Conservation (phyloP, 2,113 vertebrate species). For the Ictalurus furcatus region DNA sequence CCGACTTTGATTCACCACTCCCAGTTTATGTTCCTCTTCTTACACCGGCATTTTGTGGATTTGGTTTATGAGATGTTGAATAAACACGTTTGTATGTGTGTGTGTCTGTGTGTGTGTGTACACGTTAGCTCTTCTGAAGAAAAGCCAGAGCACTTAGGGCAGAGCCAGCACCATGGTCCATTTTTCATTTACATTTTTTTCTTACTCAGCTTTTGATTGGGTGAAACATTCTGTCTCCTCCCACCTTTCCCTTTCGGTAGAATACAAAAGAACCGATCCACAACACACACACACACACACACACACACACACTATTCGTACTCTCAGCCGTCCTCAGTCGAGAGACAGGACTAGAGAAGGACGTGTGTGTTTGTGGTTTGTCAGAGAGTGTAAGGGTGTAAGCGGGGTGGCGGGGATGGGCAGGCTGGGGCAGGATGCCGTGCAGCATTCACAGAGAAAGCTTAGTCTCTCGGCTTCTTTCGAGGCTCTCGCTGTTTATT, state of each 20-base stretch:
- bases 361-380: background rate
- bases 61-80: background rate
- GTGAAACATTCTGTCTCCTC: background rate
- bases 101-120: background rate
- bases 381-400: conserved; percentile 39
- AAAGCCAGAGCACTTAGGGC: background rate
- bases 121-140: background rate
- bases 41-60: background rate
- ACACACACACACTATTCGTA: background rate
- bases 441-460: conserved; percentile 79
- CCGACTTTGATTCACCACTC: background rate
- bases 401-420: conserved; percentile 69
- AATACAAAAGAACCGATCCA: background rate
- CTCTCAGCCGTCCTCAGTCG: background rate
- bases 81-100: background rate
- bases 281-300: background rate
- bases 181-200: background rate
- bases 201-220: background rate
- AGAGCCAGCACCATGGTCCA: background rate
- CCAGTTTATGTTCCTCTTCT: background rate
- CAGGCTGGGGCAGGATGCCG: conserved; percentile 70
- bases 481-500: conserved; percentile 81
- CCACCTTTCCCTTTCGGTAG: background rate
- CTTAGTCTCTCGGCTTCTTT: conserved; percentile 83
- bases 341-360: background rate